These are phyloP conservation scores for Aurelia coerulea DNA, from an alignment of 30 jellyfish, hydroid and myxozoan genomes.

Conservation along the genomic window DNA sequence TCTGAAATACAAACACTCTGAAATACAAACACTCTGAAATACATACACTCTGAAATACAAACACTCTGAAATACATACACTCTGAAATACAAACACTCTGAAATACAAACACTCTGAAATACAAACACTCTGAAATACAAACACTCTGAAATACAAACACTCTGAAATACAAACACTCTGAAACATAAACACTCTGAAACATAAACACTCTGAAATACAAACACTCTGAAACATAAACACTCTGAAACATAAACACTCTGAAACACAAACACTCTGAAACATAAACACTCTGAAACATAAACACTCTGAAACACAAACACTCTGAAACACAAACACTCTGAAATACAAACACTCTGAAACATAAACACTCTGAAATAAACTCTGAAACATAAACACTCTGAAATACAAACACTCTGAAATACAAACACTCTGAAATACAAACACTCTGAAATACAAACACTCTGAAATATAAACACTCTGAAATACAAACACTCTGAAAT, in stretches of 20 bases:
- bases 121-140: no score
- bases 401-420: not conserved
- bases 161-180: no score
- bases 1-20: no score
- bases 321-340: not conserved
- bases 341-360: not conserved
- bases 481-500: not conserved
- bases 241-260: not conserved
- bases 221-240: not conserved
- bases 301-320: not conserved
- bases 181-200: no score
- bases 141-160: no score
- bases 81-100: no score
- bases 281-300: not conserved
- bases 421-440: no score
- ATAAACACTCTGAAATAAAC: not conserved
- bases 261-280: not conserved
- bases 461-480: not conserved
- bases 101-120: no score
- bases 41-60: no score
- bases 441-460: not conserved
- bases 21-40: no score
- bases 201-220: not conserved
- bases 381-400: not conserved
- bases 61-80: not conserved